A percentile compares a stretch with the other conserved stretches of the same genome.
Conservation (phyloP, 2,888 invertebrate genomes). For the Netelia virgata region DNA sequence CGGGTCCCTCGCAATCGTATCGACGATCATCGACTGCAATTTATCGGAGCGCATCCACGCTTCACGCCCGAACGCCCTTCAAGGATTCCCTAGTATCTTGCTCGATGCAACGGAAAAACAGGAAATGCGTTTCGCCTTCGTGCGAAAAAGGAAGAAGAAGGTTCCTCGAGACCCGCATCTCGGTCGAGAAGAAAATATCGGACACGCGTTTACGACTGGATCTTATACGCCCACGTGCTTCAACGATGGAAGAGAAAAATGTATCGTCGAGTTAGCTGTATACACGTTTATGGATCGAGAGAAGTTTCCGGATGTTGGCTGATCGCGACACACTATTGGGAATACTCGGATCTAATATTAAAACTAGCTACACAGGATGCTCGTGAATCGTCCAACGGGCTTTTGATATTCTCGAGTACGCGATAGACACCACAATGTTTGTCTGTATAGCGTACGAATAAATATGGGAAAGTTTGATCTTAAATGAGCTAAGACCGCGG, state of each 20-base stretch:
- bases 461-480: conserved; percentile 66
- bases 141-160: conserved; percentile 10
- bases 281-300: background rate
- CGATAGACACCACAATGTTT: background rate
- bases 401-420: conserved; percentile 3
- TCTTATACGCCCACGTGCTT: background rate
- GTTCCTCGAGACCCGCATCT: background rate
- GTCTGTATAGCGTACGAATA: background rate
- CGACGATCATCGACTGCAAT: conserved; percentile 57
- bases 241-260: conserved; percentile 7
- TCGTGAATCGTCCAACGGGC: background rate
- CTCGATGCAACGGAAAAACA: conserved; percentile 3
- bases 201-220: conserved; percentile 20
- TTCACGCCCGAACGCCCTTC: conserved; percentile 57
- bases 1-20: conserved; percentile 40
- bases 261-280: too few species aligned
- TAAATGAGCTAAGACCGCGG: conserved; percentile 62
- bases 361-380: background rate
- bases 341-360: conserved; percentile 11
- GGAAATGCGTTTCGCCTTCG: conserved; percentile 8
- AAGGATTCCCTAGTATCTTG: conserved; percentile 32
- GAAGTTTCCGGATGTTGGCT: conserved; percentile 26
- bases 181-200: background rate
- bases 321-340: conserved; percentile 41
- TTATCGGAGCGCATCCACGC: conserved; percentile 61